Percentiles rank a stretch among this genome's conserved stretches.
Evolutionary conservation across 2,113 vertebrate species (phyloP).

Genomic region (Narcine bancroftii): DNA sequence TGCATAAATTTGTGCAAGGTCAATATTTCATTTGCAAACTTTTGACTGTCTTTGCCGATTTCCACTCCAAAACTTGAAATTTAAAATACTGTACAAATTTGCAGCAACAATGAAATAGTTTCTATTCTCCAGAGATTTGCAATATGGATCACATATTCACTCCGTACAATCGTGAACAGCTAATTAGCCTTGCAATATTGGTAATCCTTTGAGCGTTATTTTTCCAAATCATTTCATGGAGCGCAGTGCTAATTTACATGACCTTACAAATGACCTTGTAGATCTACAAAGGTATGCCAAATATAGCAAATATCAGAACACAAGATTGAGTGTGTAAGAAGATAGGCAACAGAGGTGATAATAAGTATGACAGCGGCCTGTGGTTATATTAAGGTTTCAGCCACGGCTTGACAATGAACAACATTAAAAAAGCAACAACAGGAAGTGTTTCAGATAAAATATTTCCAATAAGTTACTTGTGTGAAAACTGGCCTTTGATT

Average conservation of each 20-base stretch:
- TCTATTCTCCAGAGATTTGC: background rate
- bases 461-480: conserved; percentile 34
- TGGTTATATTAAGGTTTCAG: conserved; percentile 27
- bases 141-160: background rate
- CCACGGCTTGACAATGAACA: background rate
- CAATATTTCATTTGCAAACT: conserved; percentile 28
- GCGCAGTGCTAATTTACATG: background rate
- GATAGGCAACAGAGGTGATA: background rate
- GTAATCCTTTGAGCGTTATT: background rate
- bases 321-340: background rate
- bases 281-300: background rate
- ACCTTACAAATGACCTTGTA: background rate
- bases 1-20: conserved; percentile 33
- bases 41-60: background rate
- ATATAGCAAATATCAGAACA: background rate
- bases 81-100: background rate
- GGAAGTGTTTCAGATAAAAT: conserved; percentile 27
- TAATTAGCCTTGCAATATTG: conserved; percentile 12
- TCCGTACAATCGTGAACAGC: background rate
- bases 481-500: conserved; percentile 27
- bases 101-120: background rate
- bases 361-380: conserved; percentile 11
- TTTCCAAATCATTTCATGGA: background rate
- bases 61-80: conserved; percentile 7
- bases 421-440: conserved; percentile 29